phyloP scores from a whole-genome alignment of 2,113 vertebrate species.

The Dicrurus megarhynchus region DNA sequence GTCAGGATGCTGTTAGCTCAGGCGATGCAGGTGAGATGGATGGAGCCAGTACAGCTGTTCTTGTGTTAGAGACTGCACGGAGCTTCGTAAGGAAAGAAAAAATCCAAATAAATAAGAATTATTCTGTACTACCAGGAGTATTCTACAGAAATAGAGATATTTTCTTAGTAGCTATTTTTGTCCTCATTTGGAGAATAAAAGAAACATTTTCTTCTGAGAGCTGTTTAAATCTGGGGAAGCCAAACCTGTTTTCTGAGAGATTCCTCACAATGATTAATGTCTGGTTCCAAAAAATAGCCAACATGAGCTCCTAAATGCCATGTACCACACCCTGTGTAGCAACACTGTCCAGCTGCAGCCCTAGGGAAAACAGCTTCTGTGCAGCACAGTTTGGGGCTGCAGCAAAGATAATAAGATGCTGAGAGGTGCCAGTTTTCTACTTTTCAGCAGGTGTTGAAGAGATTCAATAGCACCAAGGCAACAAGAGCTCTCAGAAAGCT shows the following conservation, averaged over 20 bases:
- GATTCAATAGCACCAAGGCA: neutral
- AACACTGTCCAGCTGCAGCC: neutral
- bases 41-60: neutral
- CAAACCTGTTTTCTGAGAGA: neutral
- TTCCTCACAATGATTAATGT: neutral
- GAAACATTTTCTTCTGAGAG: neutral
- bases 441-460: neutral
- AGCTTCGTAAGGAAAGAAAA: neutral
- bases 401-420: neutral
- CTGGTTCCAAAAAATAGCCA: neutral
- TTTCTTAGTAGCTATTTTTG: neutral
- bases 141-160: neutral
- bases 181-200: neutral
- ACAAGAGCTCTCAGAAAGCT: neutral
- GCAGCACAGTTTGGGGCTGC: neutral
- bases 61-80: neutral
- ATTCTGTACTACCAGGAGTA: neutral
- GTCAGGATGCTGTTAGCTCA: neutral
- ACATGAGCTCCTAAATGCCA: neutral
- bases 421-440: neutral
- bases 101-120: neutral
- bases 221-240: neutral
- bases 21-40: neutral
- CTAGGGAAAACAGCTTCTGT: neutral
- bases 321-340: neutral